phyloP scores from a whole-genome alignment of 2,113 vertebrate genomes.

The Phocoena sinus region DNA sequence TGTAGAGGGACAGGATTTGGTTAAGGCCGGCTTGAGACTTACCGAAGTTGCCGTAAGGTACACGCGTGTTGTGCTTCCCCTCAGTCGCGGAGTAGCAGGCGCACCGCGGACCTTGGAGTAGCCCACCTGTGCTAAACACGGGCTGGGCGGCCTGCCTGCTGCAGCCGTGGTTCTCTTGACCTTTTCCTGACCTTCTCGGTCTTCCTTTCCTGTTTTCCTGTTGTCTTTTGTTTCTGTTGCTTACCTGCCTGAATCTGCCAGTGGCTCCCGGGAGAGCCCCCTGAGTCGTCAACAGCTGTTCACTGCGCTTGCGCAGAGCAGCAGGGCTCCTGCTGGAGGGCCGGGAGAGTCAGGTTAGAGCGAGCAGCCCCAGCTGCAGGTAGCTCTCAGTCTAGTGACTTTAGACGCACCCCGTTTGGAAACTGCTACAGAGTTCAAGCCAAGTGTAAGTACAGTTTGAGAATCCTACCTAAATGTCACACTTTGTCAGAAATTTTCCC shows the following conservation, averaged over 20 bases:
- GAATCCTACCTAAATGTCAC: background rate
- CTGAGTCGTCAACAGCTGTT: background rate
- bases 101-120: fast-evolving
- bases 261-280: background rate
- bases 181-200: background rate
- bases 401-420: background rate
- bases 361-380: background rate
- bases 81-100: background rate
- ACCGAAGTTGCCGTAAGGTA: fast-evolving
- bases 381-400: background rate
- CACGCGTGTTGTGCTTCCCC: fast-evolving
- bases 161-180: background rate
- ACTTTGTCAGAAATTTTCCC: background rate
- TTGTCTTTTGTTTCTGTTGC: background rate
- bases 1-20: background rate
- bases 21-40: background rate
- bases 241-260: background rate
- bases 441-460: background rate
- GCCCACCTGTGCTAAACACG: no score
- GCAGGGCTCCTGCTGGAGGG: background rate
- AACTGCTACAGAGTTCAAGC: background rate
- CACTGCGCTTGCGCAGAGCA: background rate
- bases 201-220: background rate
- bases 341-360: fast-evolving
- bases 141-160: background rate